Evolutionary conservation across 2,797 vertebrate species (phyloP), one percentile per base, ranked within the genome.

Genomic region (Tangara arthus): DNA sequence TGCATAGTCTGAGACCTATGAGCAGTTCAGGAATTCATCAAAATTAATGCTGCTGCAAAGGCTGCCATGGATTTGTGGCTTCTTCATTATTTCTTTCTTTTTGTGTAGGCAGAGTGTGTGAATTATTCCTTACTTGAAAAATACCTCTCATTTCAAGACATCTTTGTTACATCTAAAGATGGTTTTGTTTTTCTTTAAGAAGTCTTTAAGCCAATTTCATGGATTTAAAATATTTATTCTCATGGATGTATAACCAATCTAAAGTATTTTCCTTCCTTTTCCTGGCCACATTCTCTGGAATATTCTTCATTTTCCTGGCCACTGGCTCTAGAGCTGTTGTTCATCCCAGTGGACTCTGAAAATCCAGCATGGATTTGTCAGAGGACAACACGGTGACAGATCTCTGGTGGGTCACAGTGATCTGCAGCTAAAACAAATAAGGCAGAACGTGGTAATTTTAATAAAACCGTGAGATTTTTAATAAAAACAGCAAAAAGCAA

Each of bases 11-110:
- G 87, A 91, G 57, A 17, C 84, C 71, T 57, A 0, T 35, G 65
- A 83, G 89, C 75, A 66, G 59, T 8, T 22, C 55, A 91, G 82
- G 85, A 84, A 87, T 76, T 94, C 88, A 93, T 88, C 76, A 73
- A 9, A 71, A 46, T 55, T 65, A 68, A 39, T 75, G 46, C 42
- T 77, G 4, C 20, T 85, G 79, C 60, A 85, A 32, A 87, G 68
- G 41, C 34, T 85, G 71, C 49, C 61, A 18, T 15, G 0, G 55
- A 57, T 69, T 89, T 86, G 12, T 68, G 60, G n/a, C 35, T 72
- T 34, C 73, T 69, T 73, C 59, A 53, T 92, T 68, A 46, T 35
- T 70, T 70, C 57, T 75, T 71, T 30, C 61, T 46, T 44, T 82
- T 22, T 46, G 24, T 59, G 56, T 32, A 52, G 49, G 56, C 32